Evolutionary conservation across 2,797 vertebrate genomes (phyloP).

Genomic region (Pseudomugil gertrudae): DNA sequence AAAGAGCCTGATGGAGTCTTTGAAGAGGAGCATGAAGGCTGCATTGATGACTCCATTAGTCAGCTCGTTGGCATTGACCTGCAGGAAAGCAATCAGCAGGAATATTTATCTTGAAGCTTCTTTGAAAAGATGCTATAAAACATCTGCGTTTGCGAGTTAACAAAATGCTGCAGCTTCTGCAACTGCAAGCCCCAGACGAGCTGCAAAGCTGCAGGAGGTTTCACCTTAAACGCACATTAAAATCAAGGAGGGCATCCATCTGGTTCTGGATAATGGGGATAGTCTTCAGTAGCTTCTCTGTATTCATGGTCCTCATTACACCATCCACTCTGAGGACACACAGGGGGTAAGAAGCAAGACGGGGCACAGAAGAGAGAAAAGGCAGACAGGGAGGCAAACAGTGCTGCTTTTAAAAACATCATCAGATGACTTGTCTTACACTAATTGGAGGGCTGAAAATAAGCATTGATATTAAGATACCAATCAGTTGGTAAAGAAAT

Average conservation of each 20-base stretch:
- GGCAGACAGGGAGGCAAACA: conserved; percentile 1
- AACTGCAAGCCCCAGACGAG: conserved; percentile 17
- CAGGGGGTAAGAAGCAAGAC: conserved; percentile 14
- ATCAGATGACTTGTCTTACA: background rate
- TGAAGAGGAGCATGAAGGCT: conserved; percentile 99
- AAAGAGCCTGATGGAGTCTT: conserved; percentile 99
- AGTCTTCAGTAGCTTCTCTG: conserved; percentile 98
- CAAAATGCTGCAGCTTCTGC: conserved; percentile 17
- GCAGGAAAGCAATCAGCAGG: conserved; percentile 52
- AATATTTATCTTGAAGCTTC: conserved; percentile 40
- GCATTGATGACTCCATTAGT: conserved; percentile 99
- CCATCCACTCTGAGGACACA: conserved; percentile 90
- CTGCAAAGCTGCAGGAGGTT: conserved; percentile 31
- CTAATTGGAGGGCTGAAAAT: background rate
- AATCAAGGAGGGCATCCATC: conserved; percentile 99
- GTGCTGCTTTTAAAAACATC: background rate
- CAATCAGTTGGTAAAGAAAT: background rate
- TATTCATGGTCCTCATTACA: conserved; percentile 99
- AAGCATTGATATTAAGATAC: background rate
- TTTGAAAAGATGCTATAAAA: conserved; percentile 20
- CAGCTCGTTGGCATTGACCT: conserved; percentile 99
- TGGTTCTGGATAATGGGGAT: conserved; percentile 99
- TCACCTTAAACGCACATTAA: conserved; percentile 90
- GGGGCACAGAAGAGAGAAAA: conserved; percentile 2
- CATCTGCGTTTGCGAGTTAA: background rate